Evolutionary conservation across 2,797 vertebrate species (phyloP).

Genomic region (Paguma larvata): DNA sequence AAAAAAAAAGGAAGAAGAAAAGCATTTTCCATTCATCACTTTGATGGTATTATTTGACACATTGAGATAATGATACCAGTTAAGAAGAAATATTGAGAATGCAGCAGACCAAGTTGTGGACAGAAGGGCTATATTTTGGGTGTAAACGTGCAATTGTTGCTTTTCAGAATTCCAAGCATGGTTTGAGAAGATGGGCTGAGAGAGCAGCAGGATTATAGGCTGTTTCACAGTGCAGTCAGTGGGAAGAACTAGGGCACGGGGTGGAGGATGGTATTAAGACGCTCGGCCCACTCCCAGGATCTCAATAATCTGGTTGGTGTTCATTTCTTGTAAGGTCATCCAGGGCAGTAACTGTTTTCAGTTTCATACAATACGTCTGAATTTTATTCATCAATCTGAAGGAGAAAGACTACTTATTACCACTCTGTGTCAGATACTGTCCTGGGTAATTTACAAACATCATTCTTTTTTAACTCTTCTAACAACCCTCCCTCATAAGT

Average conservation of each 20-base stretch:
- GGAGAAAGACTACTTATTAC: neutral
- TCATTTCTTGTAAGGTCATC: neutral
- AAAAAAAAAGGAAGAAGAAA: neutral
- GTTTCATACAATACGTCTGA: neutral
- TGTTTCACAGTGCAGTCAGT: neutral
- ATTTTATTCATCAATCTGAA: neutral
- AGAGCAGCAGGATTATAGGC: neutral
- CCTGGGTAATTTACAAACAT: neutral
- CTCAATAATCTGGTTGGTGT: neutral
- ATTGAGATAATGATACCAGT: slow-evolving; percentile 46
- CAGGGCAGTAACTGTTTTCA: neutral
- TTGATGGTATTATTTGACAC: slow-evolving; percentile 27
- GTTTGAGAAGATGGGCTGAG: neutral
- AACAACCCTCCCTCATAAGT: neutral
- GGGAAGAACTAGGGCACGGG: neutral
- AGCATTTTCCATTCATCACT: neutral
- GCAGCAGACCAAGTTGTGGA: neutral
- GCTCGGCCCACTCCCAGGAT: neutral
- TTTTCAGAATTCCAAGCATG: slow-evolving; percentile 39
- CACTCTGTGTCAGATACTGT: neutral
- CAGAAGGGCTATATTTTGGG: slow-evolving; percentile 17
- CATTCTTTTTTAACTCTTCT: slow-evolving; percentile 10
- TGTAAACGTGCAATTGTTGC: slow-evolving; percentile 14
- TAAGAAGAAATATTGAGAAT: slow-evolving; percentile 53
- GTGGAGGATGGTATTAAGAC: neutral